phyloP scores from a whole-genome alignment of 2,888 invertebrate species.

The Drosophila helvetica region DNA sequence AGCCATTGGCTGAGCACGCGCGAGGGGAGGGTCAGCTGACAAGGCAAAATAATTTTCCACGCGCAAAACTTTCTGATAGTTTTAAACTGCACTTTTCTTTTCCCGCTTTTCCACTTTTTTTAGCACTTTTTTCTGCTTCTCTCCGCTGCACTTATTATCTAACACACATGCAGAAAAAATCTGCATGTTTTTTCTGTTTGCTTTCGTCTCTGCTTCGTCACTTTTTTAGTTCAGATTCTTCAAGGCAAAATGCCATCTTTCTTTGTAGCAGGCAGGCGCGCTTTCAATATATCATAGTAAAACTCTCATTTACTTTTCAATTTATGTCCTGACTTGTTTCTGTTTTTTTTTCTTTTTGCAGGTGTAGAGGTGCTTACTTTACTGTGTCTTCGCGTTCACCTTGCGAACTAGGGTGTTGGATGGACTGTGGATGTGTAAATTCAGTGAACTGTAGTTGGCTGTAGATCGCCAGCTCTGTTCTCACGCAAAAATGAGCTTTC shows the following conservation, averaged over 20 bases:
- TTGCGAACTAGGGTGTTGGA: conserved; percentile 53
- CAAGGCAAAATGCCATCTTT: conserved; percentile 2
- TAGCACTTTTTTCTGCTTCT: conserved; percentile 1
- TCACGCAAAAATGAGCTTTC: conserved; percentile 45
- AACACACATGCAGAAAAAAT: conserved; percentile 50
- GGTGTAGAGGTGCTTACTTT: conserved; percentile 57
- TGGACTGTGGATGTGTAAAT: too few species aligned
- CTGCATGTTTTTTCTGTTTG: conserved; percentile 20
- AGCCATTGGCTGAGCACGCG: conserved; percentile 7
- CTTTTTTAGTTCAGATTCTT: conserved; percentile 41
- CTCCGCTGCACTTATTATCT: conserved; percentile 65
- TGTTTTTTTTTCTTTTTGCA: neutral
- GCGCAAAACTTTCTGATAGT: conserved; percentile 41
- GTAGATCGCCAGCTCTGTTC: too few species aligned
- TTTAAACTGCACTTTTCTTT: conserved; percentile 46
- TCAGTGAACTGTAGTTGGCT: too few species aligned
- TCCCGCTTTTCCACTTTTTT: conserved; percentile 3
- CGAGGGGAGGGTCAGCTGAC: conserved; percentile 71
- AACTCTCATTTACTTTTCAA: conserved; percentile 1
- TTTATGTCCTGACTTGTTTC: conserved; percentile 23
- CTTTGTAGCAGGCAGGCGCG: conserved; percentile 22
- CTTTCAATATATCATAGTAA: conserved; percentile 4
- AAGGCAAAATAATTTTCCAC: conserved; percentile 43
- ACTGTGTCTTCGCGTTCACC: conserved; percentile 64
- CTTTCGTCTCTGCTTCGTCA: conserved; percentile 48